These are phyloP conservation scores for Lypha dubia DNA, from an alignment of 2,888 invertebrate species.

Conservation along the genomic window DNA sequence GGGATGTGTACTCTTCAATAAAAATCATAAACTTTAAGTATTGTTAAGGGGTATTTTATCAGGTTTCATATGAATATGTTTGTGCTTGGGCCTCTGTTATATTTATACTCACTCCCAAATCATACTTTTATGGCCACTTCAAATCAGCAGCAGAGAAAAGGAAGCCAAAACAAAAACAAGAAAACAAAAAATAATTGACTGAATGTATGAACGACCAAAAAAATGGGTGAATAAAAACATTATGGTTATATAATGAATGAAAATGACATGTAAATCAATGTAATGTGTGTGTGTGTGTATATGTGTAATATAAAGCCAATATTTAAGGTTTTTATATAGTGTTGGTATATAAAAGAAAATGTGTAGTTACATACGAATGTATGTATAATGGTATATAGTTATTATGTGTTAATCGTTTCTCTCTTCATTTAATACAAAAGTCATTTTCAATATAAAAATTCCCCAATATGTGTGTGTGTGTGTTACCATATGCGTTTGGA, in stretches of 20 bases:
- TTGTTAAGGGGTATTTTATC: conserved; percentile 49
- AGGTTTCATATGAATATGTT: not conserved
- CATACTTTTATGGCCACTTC: conserved; percentile 50
- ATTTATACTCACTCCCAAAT: conserved; percentile 37
- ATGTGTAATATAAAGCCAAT: not conserved
- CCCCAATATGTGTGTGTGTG: not conserved
- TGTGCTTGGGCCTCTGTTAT: conserved; percentile 17
- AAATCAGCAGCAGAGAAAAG: conserved; percentile 32
- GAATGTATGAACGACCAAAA: not conserved
- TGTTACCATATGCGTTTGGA: not conserved
- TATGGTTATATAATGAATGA: conserved; percentile 42
- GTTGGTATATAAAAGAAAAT: conserved; percentile 1
- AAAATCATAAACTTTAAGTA: conserved; percentile 59
- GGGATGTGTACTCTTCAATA: conserved; percentile 22
- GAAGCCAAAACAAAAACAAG: not conserved
- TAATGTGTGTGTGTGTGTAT: not conserved
- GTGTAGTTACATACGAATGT: conserved; percentile 11
- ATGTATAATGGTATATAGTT: conserved; percentile 1
- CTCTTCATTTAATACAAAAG: conserved; percentile 13
- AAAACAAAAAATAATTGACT: not conserved
- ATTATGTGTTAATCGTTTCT: conserved; percentile 53
- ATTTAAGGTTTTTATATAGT: not conserved
- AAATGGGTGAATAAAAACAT: conserved; percentile 3
- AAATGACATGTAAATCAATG: conserved; percentile 61
- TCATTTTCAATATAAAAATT: conserved; percentile 14